These are phyloP conservation scores for Zophobas atratus DNA, from an alignment of 1,140 invertebrate species.

Conservation along the genomic window DNA sequence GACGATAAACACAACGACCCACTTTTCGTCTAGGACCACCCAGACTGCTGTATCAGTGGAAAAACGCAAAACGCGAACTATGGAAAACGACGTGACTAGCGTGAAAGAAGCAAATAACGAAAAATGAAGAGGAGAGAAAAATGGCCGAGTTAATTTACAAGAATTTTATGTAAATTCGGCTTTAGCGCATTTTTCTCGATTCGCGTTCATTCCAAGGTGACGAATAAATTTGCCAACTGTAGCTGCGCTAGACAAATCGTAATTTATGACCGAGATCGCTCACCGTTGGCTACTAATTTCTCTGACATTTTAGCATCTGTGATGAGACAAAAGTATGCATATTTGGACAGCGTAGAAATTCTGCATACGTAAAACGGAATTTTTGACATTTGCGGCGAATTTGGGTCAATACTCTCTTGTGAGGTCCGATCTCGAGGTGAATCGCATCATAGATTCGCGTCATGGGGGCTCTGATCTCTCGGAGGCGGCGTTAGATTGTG, in stretches of 20 bases:
- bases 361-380: not conserved
- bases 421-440: not conserved
- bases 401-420: constrained; percentile 4
- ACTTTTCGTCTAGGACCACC: not conserved
- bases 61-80: too few relatives aligned
- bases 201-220: not conserved
- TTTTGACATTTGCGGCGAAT: constrained; percentile 27
- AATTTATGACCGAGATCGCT: not conserved
- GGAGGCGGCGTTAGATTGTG: not conserved
- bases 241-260: too few relatives aligned
- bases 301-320: constrained; percentile 5
- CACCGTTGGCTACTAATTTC: too few relatives aligned
- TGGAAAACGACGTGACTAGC: not conserved
- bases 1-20: too few relatives aligned
- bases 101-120: not conserved
- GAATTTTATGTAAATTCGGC: constrained; percentile 29
- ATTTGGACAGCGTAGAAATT: not conserved
- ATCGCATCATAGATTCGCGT: not conserved
- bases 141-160: constrained; percentile 8
- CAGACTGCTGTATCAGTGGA: not conserved
- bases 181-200: constrained; percentile 19
- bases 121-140: constrained; percentile 6
- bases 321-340: constrained; percentile 18
- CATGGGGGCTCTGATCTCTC: not conserved
- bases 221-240: constrained; percentile 14